Evolutionary conservation across 2,797 vertebrate genomes (phyloP).

Genomic region (Holocentrus rufus): DNA sequence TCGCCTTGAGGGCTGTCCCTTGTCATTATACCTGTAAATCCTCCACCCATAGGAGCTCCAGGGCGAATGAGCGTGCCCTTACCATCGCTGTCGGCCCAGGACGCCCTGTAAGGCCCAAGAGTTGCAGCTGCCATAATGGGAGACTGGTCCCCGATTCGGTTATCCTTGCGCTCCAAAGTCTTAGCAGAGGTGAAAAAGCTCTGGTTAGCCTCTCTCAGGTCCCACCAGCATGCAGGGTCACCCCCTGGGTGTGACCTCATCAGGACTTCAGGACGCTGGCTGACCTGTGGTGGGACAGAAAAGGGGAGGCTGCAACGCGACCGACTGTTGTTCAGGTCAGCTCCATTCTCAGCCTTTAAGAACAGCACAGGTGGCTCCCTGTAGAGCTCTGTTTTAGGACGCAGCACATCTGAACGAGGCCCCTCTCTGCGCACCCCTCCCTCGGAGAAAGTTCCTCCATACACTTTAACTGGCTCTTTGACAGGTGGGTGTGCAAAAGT

Average conservation of each 20-base stretch:
- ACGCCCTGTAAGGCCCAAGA: constrained; percentile 86
- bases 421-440: constrained; percentile 72
- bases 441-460: constrained; percentile 63
- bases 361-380: constrained; percentile 75
- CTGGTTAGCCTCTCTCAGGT: constrained; percentile 76
- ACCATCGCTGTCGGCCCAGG: constrained; percentile 91
- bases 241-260: constrained; percentile 76
- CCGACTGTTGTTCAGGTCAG: constrained; percentile 68
- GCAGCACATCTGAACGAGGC: constrained; percentile 69
- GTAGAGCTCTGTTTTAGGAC: constrained; percentile 79
- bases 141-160: constrained; percentile 74
- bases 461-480: constrained; percentile 73
- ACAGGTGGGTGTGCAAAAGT: constrained; percentile 62
- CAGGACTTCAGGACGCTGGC: constrained; percentile 76
- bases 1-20: constrained; percentile 82
- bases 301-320: constrained; percentile 75
- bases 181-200: constrained; percentile 74
- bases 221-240: constrained; percentile 72
- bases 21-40: constrained; percentile 76
- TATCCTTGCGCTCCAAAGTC: constrained; percentile 79
- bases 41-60: constrained; percentile 75
- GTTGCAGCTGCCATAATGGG: constrained; percentile 75
- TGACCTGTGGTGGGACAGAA: constrained; percentile 68
- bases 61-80: constrained; percentile 81
- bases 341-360: constrained; percentile 74